These are phyloP conservation scores for Drosophila recens DNA, from an alignment of 2,888 invertebrate genomes.

Conservation along the genomic window DNA sequence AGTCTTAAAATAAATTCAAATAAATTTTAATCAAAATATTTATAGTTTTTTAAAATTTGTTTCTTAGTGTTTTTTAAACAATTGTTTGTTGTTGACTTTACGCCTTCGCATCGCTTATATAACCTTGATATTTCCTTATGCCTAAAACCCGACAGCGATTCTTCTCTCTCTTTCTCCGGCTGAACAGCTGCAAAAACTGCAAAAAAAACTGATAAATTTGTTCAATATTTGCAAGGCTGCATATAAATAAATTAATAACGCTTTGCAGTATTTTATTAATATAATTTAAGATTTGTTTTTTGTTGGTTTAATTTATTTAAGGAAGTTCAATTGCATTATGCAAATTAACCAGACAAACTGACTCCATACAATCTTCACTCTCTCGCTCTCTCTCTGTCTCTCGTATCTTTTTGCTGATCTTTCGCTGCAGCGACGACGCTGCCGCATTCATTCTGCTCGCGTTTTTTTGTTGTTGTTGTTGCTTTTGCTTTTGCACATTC, in stretches of 20 bases:
- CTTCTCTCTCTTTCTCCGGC: slow-evolving; percentile 17
- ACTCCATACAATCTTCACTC: slow-evolving; percentile 25
- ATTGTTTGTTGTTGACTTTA: slow-evolving; percentile 48
- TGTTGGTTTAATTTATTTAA: slow-evolving; percentile 30
- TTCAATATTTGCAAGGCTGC: slow-evolving; percentile 47
- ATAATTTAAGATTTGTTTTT: slow-evolving; percentile 22
- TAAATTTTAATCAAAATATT: no score
- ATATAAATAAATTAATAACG: slow-evolving; percentile 17
- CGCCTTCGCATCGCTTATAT: slow-evolving; percentile 56
- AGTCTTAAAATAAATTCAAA: no score
- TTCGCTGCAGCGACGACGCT: slow-evolving; percentile 21
- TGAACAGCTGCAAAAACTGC: slow-evolving; percentile 60
- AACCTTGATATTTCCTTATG: slow-evolving; percentile 69
- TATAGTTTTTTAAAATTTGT: slow-evolving; percentile 3
- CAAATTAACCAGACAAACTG: slow-evolving; percentile 56
- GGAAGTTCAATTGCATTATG: slow-evolving; percentile 62
- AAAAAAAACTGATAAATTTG: slow-evolving; percentile 20
- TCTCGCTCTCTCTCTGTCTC: slow-evolving; percentile 5
- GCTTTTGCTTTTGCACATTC: slow-evolving; percentile 39
- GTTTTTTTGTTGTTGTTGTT: slow-evolving; percentile 43
- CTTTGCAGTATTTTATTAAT: slow-evolving; percentile 12
- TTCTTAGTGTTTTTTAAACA: slow-evolving; percentile 46
- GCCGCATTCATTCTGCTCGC: slow-evolving; percentile 39
- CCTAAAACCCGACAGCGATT: slow-evolving; percentile 31
- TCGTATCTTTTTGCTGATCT: slow-evolving; percentile 31